Percentiles rank a stretch among this genome's conserved stretches.
These are phyloP conservation scores for Serinus canaria DNA, from an alignment of 2,113 vertebrate species.

Conservation along the genomic window DNA sequence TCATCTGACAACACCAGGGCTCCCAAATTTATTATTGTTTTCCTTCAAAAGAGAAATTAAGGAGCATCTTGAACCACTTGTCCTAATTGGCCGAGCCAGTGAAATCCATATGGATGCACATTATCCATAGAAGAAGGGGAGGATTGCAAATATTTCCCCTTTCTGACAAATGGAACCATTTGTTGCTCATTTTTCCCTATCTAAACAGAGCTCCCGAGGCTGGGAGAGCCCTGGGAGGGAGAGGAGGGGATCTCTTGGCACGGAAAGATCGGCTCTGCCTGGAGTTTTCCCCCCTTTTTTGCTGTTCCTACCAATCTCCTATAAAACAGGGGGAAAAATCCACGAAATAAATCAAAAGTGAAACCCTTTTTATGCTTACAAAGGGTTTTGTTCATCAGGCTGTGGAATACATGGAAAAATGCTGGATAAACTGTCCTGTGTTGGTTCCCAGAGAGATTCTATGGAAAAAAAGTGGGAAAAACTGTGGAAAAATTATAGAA, in stretches of 20 bases:
- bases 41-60: neutral
- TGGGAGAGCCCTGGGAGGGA: neutral
- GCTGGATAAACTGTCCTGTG: neutral
- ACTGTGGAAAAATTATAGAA: neutral
- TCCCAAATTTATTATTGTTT: neutral
- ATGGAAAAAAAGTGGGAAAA: neutral
- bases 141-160: neutral
- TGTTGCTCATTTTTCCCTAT: neutral
- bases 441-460: rapidly evolving
- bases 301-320: neutral
- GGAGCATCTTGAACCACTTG: conserved; percentile 47
- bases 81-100: neutral
- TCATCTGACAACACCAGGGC: neutral
- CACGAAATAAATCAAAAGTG: neutral
- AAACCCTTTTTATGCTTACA: neutral
- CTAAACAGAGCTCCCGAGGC: neutral
- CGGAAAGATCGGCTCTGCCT: neutral
- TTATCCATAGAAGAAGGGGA: neutral
- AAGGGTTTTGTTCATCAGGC: rapidly evolving
- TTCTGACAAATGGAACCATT: conserved; percentile 2
- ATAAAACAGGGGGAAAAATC: neutral
- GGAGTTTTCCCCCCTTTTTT: neutral
- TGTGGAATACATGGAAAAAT: neutral
- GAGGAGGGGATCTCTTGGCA: neutral
- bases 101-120: neutral